Conservation (phyloP, 2,888 invertebrate genomes). For the Ophioninae sp. region DNA sequence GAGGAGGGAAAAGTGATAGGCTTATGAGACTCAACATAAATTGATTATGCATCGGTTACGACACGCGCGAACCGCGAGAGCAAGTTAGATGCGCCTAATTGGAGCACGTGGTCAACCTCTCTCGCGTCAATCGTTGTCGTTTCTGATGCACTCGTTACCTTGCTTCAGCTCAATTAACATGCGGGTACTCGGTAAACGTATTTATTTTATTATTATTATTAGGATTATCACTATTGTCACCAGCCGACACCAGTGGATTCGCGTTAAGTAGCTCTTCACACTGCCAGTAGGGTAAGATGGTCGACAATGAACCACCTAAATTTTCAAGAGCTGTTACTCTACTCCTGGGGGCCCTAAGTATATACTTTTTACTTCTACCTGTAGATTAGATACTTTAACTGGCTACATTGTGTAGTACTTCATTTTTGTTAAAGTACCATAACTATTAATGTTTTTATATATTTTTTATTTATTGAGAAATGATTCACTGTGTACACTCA, state of each 20-base stretch:
- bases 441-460: too few species aligned
- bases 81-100: constrained; percentile 70
- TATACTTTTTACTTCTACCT: too few species aligned
- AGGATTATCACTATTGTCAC: not conserved
- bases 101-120: constrained; percentile 52
- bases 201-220: not conserved
- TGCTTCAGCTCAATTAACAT: constrained; percentile 54
- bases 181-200: constrained; percentile 34
- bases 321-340: too few species aligned
- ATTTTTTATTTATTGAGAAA: too few species aligned
- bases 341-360: too few species aligned
- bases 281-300: too few species aligned
- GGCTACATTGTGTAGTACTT: too few species aligned
- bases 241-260: not conserved
- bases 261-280: not conserved
- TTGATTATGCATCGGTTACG: constrained; percentile 74
- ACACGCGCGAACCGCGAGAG: constrained; percentile 35
- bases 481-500: too few species aligned
- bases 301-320: too few species aligned
- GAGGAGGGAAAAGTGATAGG: constrained; percentile 31
- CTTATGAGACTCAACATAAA: constrained; percentile 73
- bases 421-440: too few species aligned
- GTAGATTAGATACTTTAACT: too few species aligned
- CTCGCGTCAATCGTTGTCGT: not conserved
- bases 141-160: constrained; percentile 32